These are phyloP conservation scores for Marcusenius ussheri DNA, from an alignment of 2,113 vertebrate species.

Conservation along the genomic window DNA sequence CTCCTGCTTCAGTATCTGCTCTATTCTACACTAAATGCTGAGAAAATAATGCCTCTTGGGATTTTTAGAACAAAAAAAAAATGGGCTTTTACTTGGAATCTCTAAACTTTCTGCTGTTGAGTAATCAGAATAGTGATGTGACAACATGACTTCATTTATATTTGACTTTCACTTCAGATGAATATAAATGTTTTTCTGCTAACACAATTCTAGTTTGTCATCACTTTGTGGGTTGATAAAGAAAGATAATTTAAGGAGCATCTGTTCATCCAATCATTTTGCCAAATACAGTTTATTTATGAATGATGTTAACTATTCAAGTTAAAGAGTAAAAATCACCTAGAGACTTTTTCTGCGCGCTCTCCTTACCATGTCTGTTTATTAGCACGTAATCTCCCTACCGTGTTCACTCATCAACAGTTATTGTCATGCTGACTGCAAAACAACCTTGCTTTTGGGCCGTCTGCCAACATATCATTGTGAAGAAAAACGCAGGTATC, in stretches of 20 bases:
- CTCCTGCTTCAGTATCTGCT: background rate
- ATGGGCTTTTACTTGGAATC: background rate
- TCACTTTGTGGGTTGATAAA: background rate
- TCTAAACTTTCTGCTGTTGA: background rate
- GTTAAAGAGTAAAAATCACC: background rate
- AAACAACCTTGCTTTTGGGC: conserved; percentile 24
- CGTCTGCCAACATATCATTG: conserved; percentile 26
- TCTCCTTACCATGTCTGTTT: background rate
- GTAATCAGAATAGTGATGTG: background rate
- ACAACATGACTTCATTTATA: background rate
- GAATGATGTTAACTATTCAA: background rate
- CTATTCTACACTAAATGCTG: background rate
- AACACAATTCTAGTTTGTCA: background rate
- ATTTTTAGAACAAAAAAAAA: background rate
- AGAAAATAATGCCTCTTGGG: background rate
- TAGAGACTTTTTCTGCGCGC: background rate
- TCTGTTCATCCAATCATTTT: background rate
- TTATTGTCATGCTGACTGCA: conserved; percentile 27
- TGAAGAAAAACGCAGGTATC: conserved; percentile 25
- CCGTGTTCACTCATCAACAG: conserved; percentile 22
- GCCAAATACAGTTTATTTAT: background rate
- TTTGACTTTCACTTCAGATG: background rate
- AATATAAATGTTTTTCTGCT: background rate
- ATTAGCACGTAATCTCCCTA: background rate
- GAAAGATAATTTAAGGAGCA: background rate